Conservation (phyloP, 2,113 vertebrate genomes). For the Mugil cephalus region DNA sequence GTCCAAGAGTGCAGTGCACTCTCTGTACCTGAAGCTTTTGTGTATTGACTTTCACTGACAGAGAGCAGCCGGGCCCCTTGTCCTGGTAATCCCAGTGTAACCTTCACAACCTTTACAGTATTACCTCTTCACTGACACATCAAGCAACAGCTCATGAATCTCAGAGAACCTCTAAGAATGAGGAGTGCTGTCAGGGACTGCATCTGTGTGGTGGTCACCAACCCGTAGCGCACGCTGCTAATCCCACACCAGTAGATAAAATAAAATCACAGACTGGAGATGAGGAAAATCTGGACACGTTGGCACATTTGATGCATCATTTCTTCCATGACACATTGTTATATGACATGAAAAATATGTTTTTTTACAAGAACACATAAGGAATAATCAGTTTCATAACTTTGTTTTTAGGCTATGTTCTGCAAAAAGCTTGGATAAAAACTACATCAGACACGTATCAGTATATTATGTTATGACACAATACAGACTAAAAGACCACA, state of each 20-base stretch:
- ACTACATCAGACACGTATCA: too few relatives aligned
- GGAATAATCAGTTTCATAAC: too few relatives aligned
- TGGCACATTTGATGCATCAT: not conserved
- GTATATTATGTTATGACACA: too few relatives aligned
- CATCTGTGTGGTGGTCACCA: conserved; percentile 12
- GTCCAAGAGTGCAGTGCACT: not conserved
- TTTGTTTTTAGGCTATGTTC: not conserved
- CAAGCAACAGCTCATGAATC: conserved; percentile 53
- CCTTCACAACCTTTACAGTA: too few relatives aligned
- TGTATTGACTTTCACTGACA: conserved; percentile 18
- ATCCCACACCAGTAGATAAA: conserved; percentile 13
- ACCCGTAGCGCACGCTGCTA: conserved; percentile 25
- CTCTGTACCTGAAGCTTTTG: conserved; percentile 15
- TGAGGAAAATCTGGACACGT: not conserved
- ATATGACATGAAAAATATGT: not conserved
- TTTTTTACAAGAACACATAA: not conserved
- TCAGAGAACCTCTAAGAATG: conserved; percentile 42
- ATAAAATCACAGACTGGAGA: not conserved
- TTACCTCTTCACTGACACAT: conserved; percentile 65
- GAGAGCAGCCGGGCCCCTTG: conserved; percentile 30
- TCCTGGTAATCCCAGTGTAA: conserved; percentile 52
- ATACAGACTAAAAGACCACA: not conserved
- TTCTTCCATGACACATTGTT: not conserved
- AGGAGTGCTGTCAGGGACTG: conserved; percentile 24
- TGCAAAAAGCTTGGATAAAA: not conserved